Percentiles rank a stretch among this genome's conserved stretches.
Conservation (phyloP, 2,113 vertebrate species). For the Chaetorhynchus papuensis region DNA sequence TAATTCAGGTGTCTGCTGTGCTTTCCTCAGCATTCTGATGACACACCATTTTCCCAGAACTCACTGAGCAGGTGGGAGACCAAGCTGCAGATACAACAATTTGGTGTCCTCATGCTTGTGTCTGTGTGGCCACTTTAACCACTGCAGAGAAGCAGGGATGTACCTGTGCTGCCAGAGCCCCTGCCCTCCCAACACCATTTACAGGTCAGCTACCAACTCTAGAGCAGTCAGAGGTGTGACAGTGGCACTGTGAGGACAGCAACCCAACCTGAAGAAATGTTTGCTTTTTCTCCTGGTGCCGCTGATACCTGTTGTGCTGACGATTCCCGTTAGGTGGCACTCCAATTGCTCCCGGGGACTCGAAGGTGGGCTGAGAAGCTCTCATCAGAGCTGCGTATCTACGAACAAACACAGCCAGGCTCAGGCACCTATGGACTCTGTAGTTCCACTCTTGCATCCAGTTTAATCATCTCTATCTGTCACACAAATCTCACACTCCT, state of each 20-base stretch:
- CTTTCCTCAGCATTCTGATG: background rate
- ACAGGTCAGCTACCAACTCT: background rate
- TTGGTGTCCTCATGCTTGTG: background rate
- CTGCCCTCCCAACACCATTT: background rate
- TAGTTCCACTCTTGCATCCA: background rate
- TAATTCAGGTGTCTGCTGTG: background rate
- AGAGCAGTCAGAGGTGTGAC: background rate
- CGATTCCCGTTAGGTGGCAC: slow-evolving; percentile 48
- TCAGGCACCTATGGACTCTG: background rate
- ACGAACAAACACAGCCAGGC: background rate
- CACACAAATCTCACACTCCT: background rate
- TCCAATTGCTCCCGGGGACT: slow-evolving; percentile 46
- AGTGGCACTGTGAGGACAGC: background rate
- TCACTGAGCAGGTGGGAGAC: background rate
- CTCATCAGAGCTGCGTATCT: slow-evolving; percentile 78
- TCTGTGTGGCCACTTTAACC: background rate
- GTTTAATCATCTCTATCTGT: background rate
- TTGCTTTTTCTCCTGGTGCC: background rate
- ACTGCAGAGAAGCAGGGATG: background rate
- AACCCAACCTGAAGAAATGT: background rate
- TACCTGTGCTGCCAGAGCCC: background rate
- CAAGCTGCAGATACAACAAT: background rate
- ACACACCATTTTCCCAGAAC: background rate
- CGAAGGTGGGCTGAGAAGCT: slow-evolving; percentile 43
- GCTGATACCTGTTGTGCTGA: slow-evolving; percentile 72